Conservation (phyloP, 2,888 invertebrate genomes). For the Parascotia fuliginaria region DNA sequence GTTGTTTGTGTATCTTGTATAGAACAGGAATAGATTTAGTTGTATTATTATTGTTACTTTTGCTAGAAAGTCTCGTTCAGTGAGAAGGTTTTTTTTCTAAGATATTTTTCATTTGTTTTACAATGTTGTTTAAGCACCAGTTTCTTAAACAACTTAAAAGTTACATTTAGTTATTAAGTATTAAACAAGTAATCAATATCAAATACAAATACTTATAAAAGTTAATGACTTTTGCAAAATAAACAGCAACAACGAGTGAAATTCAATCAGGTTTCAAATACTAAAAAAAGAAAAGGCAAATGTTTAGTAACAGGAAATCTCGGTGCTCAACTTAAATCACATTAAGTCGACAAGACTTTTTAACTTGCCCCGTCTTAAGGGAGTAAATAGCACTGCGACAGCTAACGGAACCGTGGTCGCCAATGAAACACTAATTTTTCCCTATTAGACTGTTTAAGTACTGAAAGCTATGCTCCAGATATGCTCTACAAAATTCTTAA, state of each 20-base stretch:
- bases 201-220: not conserved
- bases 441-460: constrained; percentile 30
- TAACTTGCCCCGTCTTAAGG: constrained; percentile 44
- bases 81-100: too few relatives aligned
- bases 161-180: too few relatives aligned
- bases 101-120: too few relatives aligned
- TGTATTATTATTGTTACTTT: not conserved
- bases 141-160: too few relatives aligned
- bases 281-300: constrained; percentile 34
- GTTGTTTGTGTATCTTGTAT: constrained; percentile 15
- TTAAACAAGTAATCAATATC: not conserved
- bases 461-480: constrained; percentile 14
- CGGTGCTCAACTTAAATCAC: constrained; percentile 58
- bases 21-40: too few relatives aligned
- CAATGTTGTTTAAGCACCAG: too few relatives aligned
- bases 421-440: constrained; percentile 77
- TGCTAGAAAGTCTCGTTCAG: not conserved
- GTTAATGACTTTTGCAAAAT: constrained; percentile 2
- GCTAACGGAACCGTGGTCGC: constrained; percentile 63
- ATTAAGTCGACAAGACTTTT: constrained; percentile 63
- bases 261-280: constrained; percentile 18
- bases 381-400: constrained; percentile 64
- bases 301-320: constrained; percentile 55
- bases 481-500: too few relatives aligned
- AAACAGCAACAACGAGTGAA: constrained; percentile 19